A percentile compares a stretch with the other conserved stretches of the same genome.
phyloP scores from a whole-genome alignment of 2,113 vertebrate genomes.

The Cacatua alba region DNA sequence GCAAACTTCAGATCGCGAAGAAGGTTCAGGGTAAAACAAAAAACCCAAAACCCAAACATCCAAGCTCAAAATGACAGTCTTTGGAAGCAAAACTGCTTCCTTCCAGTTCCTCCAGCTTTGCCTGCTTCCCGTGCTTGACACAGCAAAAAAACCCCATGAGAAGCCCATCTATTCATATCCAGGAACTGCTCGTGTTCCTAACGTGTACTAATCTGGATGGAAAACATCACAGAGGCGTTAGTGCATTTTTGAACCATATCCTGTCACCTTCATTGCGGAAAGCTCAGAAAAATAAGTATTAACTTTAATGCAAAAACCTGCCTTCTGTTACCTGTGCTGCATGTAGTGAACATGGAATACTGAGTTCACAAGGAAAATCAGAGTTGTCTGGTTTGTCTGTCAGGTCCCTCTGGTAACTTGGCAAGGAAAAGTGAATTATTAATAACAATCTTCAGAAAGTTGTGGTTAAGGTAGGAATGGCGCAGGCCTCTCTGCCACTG shows the following conservation, averaged over 20 bases:
- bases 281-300: not conserved
- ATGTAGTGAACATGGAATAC: not conserved
- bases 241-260: not conserved
- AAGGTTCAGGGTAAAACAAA: not conserved
- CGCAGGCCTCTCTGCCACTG: not conserved
- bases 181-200: conserved; percentile 6
- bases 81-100: conserved; percentile 9
- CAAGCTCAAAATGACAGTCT: not conserved
- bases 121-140: conserved; percentile 2
- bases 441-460: not conserved
- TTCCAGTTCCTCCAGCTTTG: conserved; percentile 7
- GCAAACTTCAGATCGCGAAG: not conserved
- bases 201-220: not conserved
- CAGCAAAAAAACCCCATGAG: not conserved
- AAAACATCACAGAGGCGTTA: conserved; percentile 3
- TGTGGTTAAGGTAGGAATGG: not conserved
- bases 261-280: not conserved
- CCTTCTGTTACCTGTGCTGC: not conserved
- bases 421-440: not conserved
- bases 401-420: not conserved
- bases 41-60: not conserved
- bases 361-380: not conserved
- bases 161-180: not conserved
- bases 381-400: not conserved
- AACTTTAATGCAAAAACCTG: not conserved